A percentile compares a stretch with the other conserved stretches of the same genome.
phyloP scores from a whole-genome alignment of 2,888 invertebrate species.

The Actias luna region DNA sequence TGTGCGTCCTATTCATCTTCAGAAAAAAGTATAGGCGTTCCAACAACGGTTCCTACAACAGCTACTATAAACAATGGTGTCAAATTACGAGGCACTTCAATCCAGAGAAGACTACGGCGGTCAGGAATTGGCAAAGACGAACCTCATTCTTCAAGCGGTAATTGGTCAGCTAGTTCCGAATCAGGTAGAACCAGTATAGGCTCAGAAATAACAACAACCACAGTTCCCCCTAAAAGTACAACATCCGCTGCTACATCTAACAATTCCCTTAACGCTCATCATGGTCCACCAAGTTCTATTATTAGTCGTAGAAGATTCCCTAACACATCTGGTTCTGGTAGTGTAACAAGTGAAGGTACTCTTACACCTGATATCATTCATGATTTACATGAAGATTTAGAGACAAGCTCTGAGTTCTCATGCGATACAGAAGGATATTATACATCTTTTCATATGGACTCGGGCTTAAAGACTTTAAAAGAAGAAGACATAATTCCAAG shows the following conservation, averaged over 20 bases:
- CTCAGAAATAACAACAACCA: conserved; percentile 88
- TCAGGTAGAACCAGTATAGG: conserved; percentile 93
- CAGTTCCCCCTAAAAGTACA: conserved; percentile 86
- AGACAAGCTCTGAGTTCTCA: conserved; percentile 95
- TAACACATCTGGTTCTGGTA: conserved; percentile 90
- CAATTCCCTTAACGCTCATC: conserved; percentile 84
- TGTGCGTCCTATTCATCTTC: conserved; percentile 90
- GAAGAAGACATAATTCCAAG: conserved; percentile 85
- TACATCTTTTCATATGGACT: conserved; percentile 98
- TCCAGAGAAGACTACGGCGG: conserved; percentile 86
- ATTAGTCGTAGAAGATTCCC: conserved; percentile 85
- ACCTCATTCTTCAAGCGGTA: conserved; percentile 94
- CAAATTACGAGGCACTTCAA: conserved; percentile 88
- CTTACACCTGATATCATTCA: conserved; percentile 91
- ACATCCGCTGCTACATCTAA: conserved; percentile 86
- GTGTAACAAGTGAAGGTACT: conserved; percentile 92
- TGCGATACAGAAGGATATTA: conserved; percentile 99
- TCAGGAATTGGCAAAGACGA: conserved; percentile 87
- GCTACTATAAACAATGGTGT: conserved; percentile 84
- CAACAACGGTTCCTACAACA: conserved; percentile 75
- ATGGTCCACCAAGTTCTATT: conserved; percentile 86
- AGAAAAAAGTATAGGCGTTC: conserved; percentile 85
- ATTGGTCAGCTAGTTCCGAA: conserved; percentile 97
- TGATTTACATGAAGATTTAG: conserved; percentile 90
- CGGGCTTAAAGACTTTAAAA: conserved; percentile 92